Conservation (phyloP, 2,888 invertebrate genomes). For the Helleia helle region DNA sequence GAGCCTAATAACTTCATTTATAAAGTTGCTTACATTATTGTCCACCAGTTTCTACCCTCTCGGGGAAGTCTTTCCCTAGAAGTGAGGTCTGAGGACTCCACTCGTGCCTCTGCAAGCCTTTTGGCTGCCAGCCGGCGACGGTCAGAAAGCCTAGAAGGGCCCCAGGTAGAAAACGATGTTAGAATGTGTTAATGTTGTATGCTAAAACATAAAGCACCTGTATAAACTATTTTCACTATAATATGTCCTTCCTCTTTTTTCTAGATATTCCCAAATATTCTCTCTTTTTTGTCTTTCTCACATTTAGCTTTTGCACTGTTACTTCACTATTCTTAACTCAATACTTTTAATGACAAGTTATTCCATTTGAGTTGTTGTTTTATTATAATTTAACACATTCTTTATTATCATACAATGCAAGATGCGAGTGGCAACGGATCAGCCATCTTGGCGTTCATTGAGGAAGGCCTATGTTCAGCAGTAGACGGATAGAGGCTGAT, state of each 20-base stretch:
- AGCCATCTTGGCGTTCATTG: no score
- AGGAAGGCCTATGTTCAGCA: no score
- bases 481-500: no score
- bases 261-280: no score
- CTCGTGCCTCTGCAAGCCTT: slow-evolving; percentile 56
- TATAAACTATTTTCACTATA: neutral
- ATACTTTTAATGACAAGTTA: no score
- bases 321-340: no score
- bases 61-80: slow-evolving; percentile 76
- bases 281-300: neutral
- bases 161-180: slow-evolving; percentile 62
- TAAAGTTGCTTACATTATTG: neutral
- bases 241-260: no score
- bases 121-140: slow-evolving; percentile 63
- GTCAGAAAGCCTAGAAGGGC: slow-evolving; percentile 76
- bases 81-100: slow-evolving; percentile 68
- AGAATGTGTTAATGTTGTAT: slow-evolving; percentile 24
- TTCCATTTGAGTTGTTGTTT: no score
- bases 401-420: no score
- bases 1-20: no score
- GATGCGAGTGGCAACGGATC: no score
- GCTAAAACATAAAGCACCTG: slow-evolving; percentile 7
- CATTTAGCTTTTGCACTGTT: slow-evolving; percentile 3
- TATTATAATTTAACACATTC: no score
- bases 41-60: slow-evolving; percentile 69